Evolutionary conservation across 2,888 invertebrate species (phyloP), one percentile per base, ranked within the genome.

Genomic region (Agelastica alni): DNA sequence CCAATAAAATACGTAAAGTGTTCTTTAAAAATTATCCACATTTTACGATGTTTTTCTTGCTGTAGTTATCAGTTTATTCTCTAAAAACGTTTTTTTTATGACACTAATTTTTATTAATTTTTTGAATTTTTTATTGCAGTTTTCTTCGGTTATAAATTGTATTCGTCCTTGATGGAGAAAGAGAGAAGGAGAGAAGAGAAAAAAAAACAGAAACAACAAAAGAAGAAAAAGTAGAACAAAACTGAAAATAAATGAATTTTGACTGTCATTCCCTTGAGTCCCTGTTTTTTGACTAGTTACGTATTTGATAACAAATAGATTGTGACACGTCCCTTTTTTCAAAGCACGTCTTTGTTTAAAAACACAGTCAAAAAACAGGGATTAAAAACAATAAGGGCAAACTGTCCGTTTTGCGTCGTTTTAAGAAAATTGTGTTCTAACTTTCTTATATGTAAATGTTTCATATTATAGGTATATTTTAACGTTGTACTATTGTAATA

Each of bases 141-240:
- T 56, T 90, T 93, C 79, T 91, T 93, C 77, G 88, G 89, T 58
- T 92, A 90, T 80, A 92, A 91, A 76, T 79, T 94, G 46, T 89
- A 90, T 78, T 87, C 85, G 76, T 89, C 89, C 48, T 79, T 92
- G 63, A 83, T 84, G 64, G 90, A 90, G 17, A 89, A 90, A 70
- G 87, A 92, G 66, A 77, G 80, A 56, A 88, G 86, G 67, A 82
- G 84, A 61, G 90, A 92, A 72, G 91, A 92, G 69, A 93, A 93
- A 77, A 87, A 84, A 70, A 89, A 86, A 70, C 79, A 83, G 54
- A 93, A 91, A 73, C 88, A 89, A 69, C 81, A 86, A 75, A 89
- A 89, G 71, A 93, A 91, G 80, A 89, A 88, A 72, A 91, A 90
- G 76, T 86, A 75, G 63, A 26, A 16, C 36, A 16, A 41, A 7